Evolutionary conservation across 2,113 vertebrate genomes (phyloP), one percentile per base, ranked within the genome.

Genomic region (Siphamia tubifer): DNA sequence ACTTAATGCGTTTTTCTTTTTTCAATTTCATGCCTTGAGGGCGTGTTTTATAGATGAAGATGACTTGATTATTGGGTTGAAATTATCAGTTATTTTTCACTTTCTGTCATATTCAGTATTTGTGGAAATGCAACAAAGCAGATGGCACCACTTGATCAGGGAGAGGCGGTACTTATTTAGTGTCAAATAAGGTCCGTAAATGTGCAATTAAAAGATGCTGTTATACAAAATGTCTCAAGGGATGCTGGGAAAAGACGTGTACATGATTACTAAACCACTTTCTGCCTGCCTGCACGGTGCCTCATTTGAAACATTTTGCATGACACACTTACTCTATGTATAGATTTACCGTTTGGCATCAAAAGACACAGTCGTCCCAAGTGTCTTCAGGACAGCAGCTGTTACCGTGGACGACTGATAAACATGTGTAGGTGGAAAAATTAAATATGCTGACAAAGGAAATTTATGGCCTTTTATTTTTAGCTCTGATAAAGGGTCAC

Each of bases 341-440:
- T n/a, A n/a, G n/a, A n/a, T n/a, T n/a, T n/a, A n/a, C n/a, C n/a
- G 20, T 60, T 53, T 67, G 43, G 30, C 23, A 34, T 49, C 27
- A 64, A 68, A 68, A 32, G 27, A 65, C 61, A 53, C 44, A 17
- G 39, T 63, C 8, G 58, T 44, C 35, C 34, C 5, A 5, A 12
- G 42, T 39, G 57, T 48, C 48, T 47, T 66, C 21, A 36, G 31
- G 32, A n/a, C 31, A 31, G 34, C 51, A 56, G 39, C 68, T 56
- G 47, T 39, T 39, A 31, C 40, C 10, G 40, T 20, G 35, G 16
- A 42, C 8, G 8, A 20, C 53, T 27, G 54, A 61, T 66, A n/a
- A 54, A 60, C 56, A 24, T 39, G 45, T 51, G 58, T 38, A 42
- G 32, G 43, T 24, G 49, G 62, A 68, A 48, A 25, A 52, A 77